A percentile compares a stretch with the other conserved stretches of the same genome.
Conservation (phyloP, 1,140 invertebrate genomes). For the Atta texana region DNA sequence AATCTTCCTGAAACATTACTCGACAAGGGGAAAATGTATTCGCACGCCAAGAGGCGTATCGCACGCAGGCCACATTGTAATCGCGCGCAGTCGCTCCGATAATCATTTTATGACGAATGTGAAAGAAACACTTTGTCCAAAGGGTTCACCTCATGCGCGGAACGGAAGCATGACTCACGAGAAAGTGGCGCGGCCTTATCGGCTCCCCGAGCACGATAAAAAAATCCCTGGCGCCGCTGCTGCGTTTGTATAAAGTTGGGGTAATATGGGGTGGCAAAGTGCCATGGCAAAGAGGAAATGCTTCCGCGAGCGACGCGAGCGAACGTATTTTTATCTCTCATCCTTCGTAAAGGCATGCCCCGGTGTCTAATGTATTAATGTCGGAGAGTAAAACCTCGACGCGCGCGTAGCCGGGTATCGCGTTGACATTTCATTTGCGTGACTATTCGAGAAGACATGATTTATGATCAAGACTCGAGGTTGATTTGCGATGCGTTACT, state of each 20-base stretch:
- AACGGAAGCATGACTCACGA: slow-evolving; percentile 64
- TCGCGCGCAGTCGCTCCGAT: slow-evolving; percentile 23
- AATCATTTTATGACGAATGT: slow-evolving; percentile 58
- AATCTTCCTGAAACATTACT: neutral
- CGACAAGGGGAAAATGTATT: slow-evolving; percentile 13
- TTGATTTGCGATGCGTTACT: slow-evolving; percentile 26
- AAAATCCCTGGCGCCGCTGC: slow-evolving; percentile 49
- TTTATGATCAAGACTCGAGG: slow-evolving; percentile 13
- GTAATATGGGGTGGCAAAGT: slow-evolving; percentile 63
- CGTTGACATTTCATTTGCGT: slow-evolving; percentile 55
- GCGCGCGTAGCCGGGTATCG: neutral
- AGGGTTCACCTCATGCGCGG: slow-evolving; percentile 45
- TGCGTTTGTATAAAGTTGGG: slow-evolving; percentile 49
- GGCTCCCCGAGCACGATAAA: slow-evolving; percentile 56
- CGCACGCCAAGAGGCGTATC: slow-evolving; percentile 12
- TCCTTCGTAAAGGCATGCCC: slow-evolving; percentile 41
- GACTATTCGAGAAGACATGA: slow-evolving; percentile 45
- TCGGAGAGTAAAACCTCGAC: slow-evolving; percentile 26
- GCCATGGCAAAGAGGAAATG: slow-evolving; percentile 56
- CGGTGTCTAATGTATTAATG: slow-evolving; percentile 47
- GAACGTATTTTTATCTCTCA: slow-evolving; percentile 54
- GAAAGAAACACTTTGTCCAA: slow-evolving; percentile 61
- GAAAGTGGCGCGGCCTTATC: slow-evolving; percentile 52
- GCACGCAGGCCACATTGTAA: neutral
- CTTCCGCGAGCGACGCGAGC: slow-evolving; percentile 50